phyloP scores from a whole-genome alignment of 2,113 vertebrate species.

The Cavia aperea region DNA sequence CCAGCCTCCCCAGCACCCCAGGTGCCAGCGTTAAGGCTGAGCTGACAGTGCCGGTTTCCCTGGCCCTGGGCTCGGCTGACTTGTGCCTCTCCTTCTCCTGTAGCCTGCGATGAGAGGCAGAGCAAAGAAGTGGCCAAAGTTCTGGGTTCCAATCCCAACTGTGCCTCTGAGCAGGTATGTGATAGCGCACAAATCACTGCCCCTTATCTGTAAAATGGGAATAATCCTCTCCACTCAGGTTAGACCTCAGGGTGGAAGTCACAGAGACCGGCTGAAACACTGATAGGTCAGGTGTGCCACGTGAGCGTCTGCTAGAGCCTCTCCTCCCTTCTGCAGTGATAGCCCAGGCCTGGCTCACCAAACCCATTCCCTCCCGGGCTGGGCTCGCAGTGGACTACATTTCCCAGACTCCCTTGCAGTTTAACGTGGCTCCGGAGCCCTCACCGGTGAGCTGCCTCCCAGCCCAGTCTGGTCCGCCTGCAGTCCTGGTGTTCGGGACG shows the following conservation, averaged over 20 bases:
- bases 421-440: accelerated
- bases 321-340: neutral
- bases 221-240: neutral
- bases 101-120: neutral
- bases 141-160: neutral
- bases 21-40: neutral
- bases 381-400: neutral
- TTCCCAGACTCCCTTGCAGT: neutral
- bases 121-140: accelerated
- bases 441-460: neutral
- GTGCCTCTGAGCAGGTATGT: neutral
- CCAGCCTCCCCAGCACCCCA: neutral
- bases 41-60: neutral
- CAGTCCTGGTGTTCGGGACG: neutral
- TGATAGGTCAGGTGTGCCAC: accelerated
- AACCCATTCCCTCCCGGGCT: neutral
- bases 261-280: neutral
- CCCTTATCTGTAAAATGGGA: neutral
- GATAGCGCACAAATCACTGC: neutral
- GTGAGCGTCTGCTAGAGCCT: neutral
- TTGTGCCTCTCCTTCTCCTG: accelerated
- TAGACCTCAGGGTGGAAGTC: neutral
- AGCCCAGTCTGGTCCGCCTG: neutral
- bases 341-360: neutral
- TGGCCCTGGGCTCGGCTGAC: neutral